phyloP scores from a whole-genome alignment of 2,797 vertebrate genomes.

The Eutrigla gurnardus region DNA sequence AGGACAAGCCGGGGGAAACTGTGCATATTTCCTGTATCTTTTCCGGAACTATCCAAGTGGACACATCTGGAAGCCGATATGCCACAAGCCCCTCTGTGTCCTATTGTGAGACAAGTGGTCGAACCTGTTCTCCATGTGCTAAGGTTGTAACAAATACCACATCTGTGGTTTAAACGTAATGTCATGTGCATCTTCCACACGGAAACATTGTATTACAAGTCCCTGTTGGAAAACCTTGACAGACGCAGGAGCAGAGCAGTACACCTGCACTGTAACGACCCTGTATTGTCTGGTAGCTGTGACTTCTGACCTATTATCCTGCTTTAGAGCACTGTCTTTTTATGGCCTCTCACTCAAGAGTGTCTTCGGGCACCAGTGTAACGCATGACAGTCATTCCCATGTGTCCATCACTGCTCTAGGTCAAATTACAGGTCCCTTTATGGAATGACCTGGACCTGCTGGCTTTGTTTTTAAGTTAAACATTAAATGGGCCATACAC shows the following conservation, averaged over 20 bases:
- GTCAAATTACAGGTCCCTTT: constrained; percentile 40
- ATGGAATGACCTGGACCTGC: constrained; percentile 3
- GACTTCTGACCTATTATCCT: constrained; percentile 12
- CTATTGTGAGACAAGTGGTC: constrained; percentile 45
- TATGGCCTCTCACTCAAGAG: constrained; percentile 16
- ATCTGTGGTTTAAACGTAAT: constrained; percentile 50
- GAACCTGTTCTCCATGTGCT: constrained; percentile 56
- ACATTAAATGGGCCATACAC: constrained; percentile 12
- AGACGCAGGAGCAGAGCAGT: constrained; percentile 20
- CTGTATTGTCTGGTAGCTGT: not conserved
- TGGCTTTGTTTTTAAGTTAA: constrained; percentile 25
- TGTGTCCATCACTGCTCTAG: constrained; percentile 3
- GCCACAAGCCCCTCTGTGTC: constrained; percentile 24
- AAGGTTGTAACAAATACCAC: constrained; percentile 21
- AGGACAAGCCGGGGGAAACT: constrained; percentile 15
- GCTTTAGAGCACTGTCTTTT: constrained; percentile 27
- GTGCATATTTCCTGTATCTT: constrained; percentile 16
- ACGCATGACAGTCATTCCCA: constrained; percentile 31
- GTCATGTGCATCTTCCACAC: constrained; percentile 33
- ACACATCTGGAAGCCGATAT: constrained; percentile 53
- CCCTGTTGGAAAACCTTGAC: constrained; percentile 30
- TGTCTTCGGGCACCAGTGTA: constrained; percentile 11
- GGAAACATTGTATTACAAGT: constrained; percentile 22
- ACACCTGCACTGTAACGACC: constrained; percentile 11
- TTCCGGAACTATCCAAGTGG: not conserved